Base-by-base conservation (phyloP, 2,888 invertebrate species). In the Cheilosia impressa region DNA sequence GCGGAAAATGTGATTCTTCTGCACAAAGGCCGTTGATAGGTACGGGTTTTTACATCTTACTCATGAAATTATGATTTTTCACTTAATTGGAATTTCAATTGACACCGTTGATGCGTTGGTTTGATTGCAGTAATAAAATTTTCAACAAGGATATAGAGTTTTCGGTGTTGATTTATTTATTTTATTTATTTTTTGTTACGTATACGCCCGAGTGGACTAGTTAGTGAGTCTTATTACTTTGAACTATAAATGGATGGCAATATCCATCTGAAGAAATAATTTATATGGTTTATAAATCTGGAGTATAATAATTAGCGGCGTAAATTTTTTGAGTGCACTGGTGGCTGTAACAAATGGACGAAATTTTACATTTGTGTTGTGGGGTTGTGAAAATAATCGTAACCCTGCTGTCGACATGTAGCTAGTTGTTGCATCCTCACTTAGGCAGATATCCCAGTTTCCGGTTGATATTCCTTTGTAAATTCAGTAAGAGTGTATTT, bases 131-230 rank as follows among this genome's bases (percentile, higher is more conserved):
- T 6, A 22, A 41, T 72, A 38, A 60, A 55, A 41, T n/a, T 53
- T 9, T 72, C 4, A 43, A 45, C 50, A 47, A 24, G 41, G 31
- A 17, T 13, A 10, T 1, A 41, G 13, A 41, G 4, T 4, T 38
- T 38, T 17, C 13, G 13, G 3, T 10, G 24, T n/a, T 24, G 27
- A 7, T 10, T 15, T n/a, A 53, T 24, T 22, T 24, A 24, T 63
- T 58, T 15, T 27, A 31, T 55, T 53, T 50, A 58, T 75, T 58
- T 43, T 45, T 45, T 15, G 31, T 15, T 50, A 10, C 69, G 63
- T 52, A 71, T 71, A 63, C 78, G 63, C 43, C 69, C 27, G 60
- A 57, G 63, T 63, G 31, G 45, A 31, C 45, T 17, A 47, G 10
- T 43, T 13, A 7, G 15, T 43, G 27, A 53, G 31, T 27, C 24